Evolutionary conservation across 2,113 vertebrate genomes (phyloP).

Genomic region (Vimba vimba): DNA sequence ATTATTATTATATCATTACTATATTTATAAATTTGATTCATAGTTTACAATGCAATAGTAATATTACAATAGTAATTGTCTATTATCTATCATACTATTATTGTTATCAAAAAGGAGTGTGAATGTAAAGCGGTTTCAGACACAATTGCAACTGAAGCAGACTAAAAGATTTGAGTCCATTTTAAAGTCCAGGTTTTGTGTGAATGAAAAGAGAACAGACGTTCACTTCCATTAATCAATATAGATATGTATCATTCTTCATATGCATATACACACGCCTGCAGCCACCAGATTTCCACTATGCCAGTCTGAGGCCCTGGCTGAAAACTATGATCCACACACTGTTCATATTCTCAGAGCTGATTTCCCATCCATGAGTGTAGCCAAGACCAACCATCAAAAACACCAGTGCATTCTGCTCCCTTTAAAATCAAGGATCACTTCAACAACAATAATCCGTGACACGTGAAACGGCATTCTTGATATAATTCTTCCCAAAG

Average conservation of each 20-base stretch:
- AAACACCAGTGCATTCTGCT: neutral
- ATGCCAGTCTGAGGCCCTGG: neutral
- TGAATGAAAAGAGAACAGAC: too few species aligned
- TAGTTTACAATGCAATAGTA: too few species aligned
- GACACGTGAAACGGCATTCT: constrained; percentile 4
- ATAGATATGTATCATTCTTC: neutral
- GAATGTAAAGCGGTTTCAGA: too few species aligned
- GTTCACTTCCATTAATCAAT: neutral
- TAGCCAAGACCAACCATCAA: neutral
- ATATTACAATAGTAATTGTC: too few species aligned
- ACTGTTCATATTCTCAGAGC: neutral
- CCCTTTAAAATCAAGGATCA: neutral
- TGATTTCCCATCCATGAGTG: constrained; percentile 2
- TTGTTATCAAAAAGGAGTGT: too few species aligned
- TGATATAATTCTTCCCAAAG: constrained; percentile 14
- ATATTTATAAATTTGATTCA: too few species aligned
- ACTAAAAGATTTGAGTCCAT: too few species aligned
- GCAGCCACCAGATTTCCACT: neutral
- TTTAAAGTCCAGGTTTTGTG: too few species aligned
- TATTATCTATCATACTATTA: too few species aligned
- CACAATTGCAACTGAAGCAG: too few species aligned
- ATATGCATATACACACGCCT: neutral
- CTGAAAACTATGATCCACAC: neutral
- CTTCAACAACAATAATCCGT: neutral
- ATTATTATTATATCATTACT: too few species aligned